These are phyloP conservation scores for Procambarus clarkii DNA, from an alignment of 1,140 invertebrate species.

Conservation along the genomic window DNA sequence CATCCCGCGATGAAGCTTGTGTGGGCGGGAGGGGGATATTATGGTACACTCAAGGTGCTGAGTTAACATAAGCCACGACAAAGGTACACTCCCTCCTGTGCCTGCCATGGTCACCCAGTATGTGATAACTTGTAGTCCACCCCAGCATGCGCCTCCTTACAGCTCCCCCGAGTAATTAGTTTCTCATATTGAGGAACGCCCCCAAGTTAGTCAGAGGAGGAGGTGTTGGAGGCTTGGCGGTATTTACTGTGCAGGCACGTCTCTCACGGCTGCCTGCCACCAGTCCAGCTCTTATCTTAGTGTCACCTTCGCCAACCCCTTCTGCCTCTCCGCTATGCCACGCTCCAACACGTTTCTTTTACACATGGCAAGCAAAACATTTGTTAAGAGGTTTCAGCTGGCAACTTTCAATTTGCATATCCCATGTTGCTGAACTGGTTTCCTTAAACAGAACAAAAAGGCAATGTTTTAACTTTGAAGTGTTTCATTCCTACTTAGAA, in stretches of 20 bases:
- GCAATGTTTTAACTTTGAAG: neutral
- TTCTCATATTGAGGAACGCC: conserved; percentile 28
- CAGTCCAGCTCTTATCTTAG: neutral
- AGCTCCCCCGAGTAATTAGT: neutral
- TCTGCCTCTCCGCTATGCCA: neutral
- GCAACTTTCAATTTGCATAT: neutral
- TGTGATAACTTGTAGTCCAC: conserved; percentile 15
- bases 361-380: neutral
- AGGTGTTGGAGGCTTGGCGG: neutral
- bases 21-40: neutral
- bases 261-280: neutral
- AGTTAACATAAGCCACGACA: neutral
- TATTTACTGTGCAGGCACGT: neutral
- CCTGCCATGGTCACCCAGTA: neutral
- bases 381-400: neutral
- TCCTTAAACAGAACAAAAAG: neutral
- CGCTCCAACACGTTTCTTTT: neutral
- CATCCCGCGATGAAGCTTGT: neutral
- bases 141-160: conserved; percentile 12
- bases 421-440: neutral
- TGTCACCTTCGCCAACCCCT: neutral
- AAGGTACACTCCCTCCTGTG: neutral
- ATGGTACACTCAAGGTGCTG: neutral
- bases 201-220: neutral
- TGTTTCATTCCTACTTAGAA: too few relatives aligned